phyloP scores from a whole-genome alignment of 2,888 invertebrate genomes.

The Xestia ashworthii region DNA sequence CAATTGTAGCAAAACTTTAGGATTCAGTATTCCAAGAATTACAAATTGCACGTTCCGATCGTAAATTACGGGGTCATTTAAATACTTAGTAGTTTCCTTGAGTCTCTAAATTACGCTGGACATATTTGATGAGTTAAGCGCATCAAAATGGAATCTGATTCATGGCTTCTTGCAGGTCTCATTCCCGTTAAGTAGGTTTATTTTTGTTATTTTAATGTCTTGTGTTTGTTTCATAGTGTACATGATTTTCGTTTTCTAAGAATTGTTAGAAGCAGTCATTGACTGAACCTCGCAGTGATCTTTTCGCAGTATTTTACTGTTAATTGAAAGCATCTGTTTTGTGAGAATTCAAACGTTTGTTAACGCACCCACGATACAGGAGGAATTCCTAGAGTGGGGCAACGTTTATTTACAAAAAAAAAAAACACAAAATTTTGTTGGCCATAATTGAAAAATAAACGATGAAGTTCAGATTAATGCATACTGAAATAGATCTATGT shows the following conservation, averaged over 20 bases:
- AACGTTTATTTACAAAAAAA: too few relatives aligned
- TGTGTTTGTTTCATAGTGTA: too few relatives aligned
- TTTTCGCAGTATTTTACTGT: not conserved
- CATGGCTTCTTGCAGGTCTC: slow-evolving; percentile 11
- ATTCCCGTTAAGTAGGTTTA: slow-evolving; percentile 31
- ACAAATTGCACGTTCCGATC: slow-evolving; percentile 39
- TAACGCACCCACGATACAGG: too few relatives aligned
- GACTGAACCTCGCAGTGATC: not conserved
- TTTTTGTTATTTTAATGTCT: slow-evolving; percentile 16
- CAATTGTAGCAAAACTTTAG: slow-evolving; percentile 31
- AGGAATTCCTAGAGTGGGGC: too few relatives aligned
- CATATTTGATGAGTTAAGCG: slow-evolving; percentile 48
- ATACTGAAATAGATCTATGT: not conserved
- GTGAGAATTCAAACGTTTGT: not conserved
- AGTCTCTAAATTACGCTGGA: slow-evolving; percentile 40
- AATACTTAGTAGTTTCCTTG: slow-evolving; percentile 54
- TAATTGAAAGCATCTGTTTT: slow-evolving; percentile 19
- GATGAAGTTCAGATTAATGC: not conserved
- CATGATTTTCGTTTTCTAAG: slow-evolving; percentile 2
- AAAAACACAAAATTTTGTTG: not conserved
- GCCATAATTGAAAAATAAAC: not conserved
- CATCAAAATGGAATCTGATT: slow-evolving; percentile 33
- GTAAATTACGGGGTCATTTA: slow-evolving; percentile 54
- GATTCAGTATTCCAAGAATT: slow-evolving; percentile 43
- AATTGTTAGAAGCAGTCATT: slow-evolving; percentile 13